Evolutionary conservation across 2,797 vertebrate genomes (phyloP), one percentile per base, ranked within the genome.

Genomic region (Emys orbicularis): DNA sequence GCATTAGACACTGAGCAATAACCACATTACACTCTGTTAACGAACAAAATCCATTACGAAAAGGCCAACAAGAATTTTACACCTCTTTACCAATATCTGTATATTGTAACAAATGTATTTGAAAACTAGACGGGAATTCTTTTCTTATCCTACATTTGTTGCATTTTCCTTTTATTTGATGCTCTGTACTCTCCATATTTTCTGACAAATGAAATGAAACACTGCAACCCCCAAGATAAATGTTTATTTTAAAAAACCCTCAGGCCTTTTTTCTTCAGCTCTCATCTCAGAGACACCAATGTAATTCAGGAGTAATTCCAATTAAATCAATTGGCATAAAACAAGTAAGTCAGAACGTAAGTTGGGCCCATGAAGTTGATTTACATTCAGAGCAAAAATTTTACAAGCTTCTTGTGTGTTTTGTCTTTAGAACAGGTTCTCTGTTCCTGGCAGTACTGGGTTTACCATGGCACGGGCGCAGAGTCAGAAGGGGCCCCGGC

Each of bases 51-150:
- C 47, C 74, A 49, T 27, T 77, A 18, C 1, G 27, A 57, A 86
- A 84, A 90, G 44, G 4, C 34, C 15, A 92, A 37, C 16, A 83
- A 93, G 83, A 44, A 89, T 19, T 19, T 84, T 79, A 16, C 4
- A 85, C 5, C 91, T 77, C 74, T 15, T 59, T 23, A 37, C 1
- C 3, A 41, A 3, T 56, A 23, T 86, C 41, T 83, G 6, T 83
- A 83, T 68, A 44, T 16, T 88, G 81, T 83, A 54, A 7, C 54
- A 41, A 65, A 41, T 77, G 8, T 31, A 77, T 47, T 29, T 47
- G 44, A 49, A 77, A 76, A 49, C 13, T 2, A 5, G 21, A 6
- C 44, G 47, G 1, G 1, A 0, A 6, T 72, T 80, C 5, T 87
- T 96, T 12, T 54, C 0, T 91, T 53, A 27, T 27, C 9, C 23